Percentiles rank a stretch among this genome's conserved stretches.
These are phyloP conservation scores for Luscinia luscinia DNA, from an alignment of 2,797 vertebrate species.

Conservation along the genomic window DNA sequence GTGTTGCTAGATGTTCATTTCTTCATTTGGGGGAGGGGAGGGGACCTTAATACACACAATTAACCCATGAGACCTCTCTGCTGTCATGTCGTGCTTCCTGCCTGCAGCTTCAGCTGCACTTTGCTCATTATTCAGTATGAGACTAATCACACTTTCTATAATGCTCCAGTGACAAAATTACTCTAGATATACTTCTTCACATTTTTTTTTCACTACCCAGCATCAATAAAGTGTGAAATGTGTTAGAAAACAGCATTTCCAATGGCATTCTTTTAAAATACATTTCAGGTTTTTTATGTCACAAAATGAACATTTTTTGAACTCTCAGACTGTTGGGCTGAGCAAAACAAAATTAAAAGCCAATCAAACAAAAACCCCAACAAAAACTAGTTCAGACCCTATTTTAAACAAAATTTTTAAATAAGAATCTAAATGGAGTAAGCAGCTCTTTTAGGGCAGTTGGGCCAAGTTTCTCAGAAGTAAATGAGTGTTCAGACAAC, in stretches of 20 bases:
- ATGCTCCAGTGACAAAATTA: conserved; percentile 9
- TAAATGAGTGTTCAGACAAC: neutral
- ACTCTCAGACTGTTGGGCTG: conserved; percentile 17
- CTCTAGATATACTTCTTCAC: conserved; percentile 2
- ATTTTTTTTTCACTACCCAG: conserved; percentile 34
- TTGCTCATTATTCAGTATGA: conserved; percentile 22
- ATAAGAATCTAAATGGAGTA: neutral
- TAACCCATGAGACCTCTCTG: neutral
- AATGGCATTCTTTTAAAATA: conserved; percentile 64
- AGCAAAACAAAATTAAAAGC: neutral
- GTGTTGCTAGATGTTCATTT: neutral
- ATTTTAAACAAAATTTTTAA: neutral
- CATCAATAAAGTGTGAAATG: conserved; percentile 58
- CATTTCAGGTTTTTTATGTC: conserved; percentile 37
- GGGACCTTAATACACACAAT: neutral
- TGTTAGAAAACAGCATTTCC: conserved; percentile 59
- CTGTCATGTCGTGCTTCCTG: neutral
- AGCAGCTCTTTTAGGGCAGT: neutral
- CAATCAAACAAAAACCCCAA: neutral
- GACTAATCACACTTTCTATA: conserved; percentile 35
- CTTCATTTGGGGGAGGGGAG: neutral
- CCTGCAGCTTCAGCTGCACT: neutral
- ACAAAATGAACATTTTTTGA: conserved; percentile 48
- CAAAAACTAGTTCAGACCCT: neutral
- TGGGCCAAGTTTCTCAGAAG: neutral